Evolutionary conservation across 2,888 invertebrate species (phyloP).

Genomic region (Cephus nigrinus): DNA sequence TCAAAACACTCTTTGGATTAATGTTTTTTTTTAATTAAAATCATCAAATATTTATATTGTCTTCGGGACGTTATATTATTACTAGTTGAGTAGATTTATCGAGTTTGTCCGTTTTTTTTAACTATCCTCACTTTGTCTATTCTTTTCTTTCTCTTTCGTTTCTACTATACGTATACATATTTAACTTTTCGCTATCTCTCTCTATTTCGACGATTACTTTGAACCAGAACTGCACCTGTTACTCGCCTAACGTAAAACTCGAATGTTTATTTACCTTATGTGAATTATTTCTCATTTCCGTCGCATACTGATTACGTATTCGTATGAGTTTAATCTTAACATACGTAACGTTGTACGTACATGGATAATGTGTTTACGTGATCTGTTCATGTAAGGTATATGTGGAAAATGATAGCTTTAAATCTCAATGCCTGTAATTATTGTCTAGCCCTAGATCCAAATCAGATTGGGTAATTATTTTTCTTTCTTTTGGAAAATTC

Average conservation of each 20-base stretch:
- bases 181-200: constrained; percentile 21
- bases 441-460: no score
- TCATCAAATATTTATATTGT: constrained; percentile 46
- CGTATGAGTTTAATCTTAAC: no score
- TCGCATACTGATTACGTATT: no score
- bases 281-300: no score
- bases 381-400: no score
- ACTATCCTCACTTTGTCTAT: constrained; percentile 4
- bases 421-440: no score
- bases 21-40: constrained; percentile 24
- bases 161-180: constrained; percentile 6
- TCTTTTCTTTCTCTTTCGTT: constrained; percentile 10
- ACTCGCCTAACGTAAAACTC: constrained; percentile 13
- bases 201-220: constrained; percentile 7
- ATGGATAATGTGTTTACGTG: no score
- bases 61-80: constrained; percentile 60
- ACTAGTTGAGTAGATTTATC: constrained; percentile 45
- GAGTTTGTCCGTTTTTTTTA: constrained; percentile 26
- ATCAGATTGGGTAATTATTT: no score
- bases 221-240: constrained; percentile 10
- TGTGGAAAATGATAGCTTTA: no score
- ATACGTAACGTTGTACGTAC: no score
- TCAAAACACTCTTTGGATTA: constrained; percentile 30
- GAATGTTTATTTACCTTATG: constrained; percentile 9
- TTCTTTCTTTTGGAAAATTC: no score